phyloP scores from a whole-genome alignment of 2,113 vertebrate genomes.

The Antigone vipio region DNA sequence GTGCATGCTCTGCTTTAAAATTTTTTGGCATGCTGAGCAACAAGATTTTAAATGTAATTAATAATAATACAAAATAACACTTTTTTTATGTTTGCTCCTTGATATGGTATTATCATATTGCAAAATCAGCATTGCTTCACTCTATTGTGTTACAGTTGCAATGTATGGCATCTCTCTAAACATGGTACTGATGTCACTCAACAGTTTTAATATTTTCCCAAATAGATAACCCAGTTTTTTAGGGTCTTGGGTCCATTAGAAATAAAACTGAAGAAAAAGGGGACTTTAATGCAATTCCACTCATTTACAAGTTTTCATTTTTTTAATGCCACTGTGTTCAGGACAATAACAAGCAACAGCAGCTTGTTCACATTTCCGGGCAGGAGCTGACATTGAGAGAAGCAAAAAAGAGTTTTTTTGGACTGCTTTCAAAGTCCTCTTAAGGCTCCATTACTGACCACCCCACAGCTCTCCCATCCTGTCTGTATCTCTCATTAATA shows the following conservation, averaged over 20 bases:
- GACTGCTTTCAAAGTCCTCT: background rate
- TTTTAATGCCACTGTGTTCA: background rate
- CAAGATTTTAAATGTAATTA: background rate
- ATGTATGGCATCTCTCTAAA: background rate
- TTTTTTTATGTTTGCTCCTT: background rate
- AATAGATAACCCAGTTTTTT: background rate
- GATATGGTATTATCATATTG: background rate
- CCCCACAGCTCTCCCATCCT: background rate
- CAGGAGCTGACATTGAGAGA: background rate
- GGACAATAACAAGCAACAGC: background rate
- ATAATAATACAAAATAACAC: background rate
- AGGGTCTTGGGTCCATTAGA: background rate
- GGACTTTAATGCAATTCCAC: background rate
- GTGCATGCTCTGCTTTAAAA: background rate
- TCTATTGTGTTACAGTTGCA: background rate
- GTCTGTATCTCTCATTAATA: background rate
- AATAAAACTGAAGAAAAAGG: background rate
- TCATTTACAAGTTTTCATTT: background rate
- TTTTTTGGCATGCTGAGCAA: background rate
- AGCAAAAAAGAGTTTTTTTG: background rate
- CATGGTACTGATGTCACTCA: background rate
- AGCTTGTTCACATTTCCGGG: background rate
- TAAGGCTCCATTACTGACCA: background rate
- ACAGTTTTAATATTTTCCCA: background rate
- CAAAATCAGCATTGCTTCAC: background rate